These are phyloP conservation scores for Ornithoptera priamus DNA, from an alignment of 2,888 invertebrate genomes.

Conservation along the genomic window DNA sequence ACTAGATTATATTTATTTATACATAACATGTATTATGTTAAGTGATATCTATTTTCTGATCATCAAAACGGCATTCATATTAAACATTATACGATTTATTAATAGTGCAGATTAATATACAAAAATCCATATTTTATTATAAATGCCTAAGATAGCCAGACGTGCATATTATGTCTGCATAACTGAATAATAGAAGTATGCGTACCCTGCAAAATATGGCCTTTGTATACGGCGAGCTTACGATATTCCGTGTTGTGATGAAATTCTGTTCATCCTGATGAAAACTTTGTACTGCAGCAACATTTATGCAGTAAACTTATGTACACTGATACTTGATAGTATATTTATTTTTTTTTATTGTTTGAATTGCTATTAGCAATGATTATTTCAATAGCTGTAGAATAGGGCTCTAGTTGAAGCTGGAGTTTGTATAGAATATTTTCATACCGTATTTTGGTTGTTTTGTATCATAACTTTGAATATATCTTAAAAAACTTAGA, in stretches of 20 bases:
- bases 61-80: too few species aligned
- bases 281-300: conserved; percentile 23
- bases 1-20: not conserved
- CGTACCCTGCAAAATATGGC: conserved; percentile 45
- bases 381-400: too few species aligned
- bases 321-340: not conserved
- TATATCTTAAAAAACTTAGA: too few species aligned
- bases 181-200: conserved; percentile 76
- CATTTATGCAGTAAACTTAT: conserved; percentile 23
- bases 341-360: too few species aligned
- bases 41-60: too few species aligned
- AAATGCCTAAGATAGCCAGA: conserved; percentile 49
- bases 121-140: not conserved
- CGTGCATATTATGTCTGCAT: conserved; percentile 67
- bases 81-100: too few species aligned
- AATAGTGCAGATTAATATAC: not conserved
- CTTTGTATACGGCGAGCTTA: conserved; percentile 31
- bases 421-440: too few species aligned
- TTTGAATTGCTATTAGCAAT: too few species aligned
- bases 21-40: not conserved
- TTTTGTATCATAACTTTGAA: too few species aligned
- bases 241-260: conserved; percentile 20
- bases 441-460: too few species aligned
- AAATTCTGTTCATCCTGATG: conserved; percentile 23
- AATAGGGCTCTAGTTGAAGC: too few species aligned